phyloP scores from a whole-genome alignment of 2,797 vertebrate genomes.

The Gymnodraco acuticeps region DNA sequence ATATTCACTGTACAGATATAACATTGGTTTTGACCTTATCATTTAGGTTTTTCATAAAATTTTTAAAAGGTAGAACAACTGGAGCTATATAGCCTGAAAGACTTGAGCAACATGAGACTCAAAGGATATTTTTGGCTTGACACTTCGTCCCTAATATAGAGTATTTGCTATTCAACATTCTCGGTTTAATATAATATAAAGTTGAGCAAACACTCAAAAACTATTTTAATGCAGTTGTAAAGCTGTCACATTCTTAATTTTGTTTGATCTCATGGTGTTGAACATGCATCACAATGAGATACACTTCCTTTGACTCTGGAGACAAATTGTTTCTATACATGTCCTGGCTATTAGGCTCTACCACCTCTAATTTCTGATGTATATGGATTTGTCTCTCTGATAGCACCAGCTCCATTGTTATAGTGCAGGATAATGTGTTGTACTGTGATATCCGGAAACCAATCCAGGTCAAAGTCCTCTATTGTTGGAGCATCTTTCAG shows the following conservation, averaged over 20 bases:
- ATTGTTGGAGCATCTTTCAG: constrained; percentile 2
- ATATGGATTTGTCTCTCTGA: neutral
- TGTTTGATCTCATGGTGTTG: neutral
- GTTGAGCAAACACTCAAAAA: neutral
- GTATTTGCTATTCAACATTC: neutral
- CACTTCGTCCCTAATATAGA: neutral
- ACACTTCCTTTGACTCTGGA: constrained; percentile 1
- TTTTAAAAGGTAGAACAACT: neutral
- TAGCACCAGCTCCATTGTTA: neutral
- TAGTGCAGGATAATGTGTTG: neutral
- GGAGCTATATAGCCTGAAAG: neutral
- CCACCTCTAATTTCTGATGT: neutral
- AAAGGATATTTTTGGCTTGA: neutral
- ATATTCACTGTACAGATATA: neutral
- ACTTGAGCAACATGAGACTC: neutral
- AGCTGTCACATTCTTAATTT: too few species aligned
- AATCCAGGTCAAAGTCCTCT: neutral
- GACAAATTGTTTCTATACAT: neutral
- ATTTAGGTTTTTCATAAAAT: neutral
- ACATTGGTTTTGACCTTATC: neutral
- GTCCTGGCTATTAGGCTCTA: neutral
- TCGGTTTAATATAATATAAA: neutral
- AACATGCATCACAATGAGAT: neutral
- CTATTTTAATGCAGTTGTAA: neutral
- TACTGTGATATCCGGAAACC: too few species aligned